These are phyloP conservation scores for Sphaerophoria rueppellii DNA, from an alignment of 2,888 invertebrate genomes.

Conservation along the genomic window DNA sequence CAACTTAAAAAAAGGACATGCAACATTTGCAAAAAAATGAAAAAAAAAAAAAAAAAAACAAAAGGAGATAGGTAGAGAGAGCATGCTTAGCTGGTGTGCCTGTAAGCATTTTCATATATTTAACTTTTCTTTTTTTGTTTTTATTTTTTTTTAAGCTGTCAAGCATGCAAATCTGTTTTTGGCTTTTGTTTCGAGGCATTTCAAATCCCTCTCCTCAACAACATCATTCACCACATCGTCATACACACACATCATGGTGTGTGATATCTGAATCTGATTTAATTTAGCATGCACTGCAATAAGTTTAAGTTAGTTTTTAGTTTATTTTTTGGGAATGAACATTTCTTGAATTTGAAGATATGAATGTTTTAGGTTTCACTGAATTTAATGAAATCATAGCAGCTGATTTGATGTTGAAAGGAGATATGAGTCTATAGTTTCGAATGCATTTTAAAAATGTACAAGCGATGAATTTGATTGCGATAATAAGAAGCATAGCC, in stretches of 20 bases:
- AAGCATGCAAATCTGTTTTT: slow-evolving; percentile 28
- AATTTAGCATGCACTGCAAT: slow-evolving; percentile 27
- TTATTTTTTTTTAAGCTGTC: background rate
- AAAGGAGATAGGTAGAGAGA: slow-evolving; percentile 25
- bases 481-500: no score
- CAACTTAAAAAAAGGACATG: slow-evolving; percentile 54
- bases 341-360: background rate
- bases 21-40: slow-evolving; percentile 43
- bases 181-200: slow-evolving; percentile 12
- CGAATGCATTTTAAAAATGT: no score
- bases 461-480: no score
- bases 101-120: slow-evolving; percentile 41
- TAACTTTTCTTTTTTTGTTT: slow-evolving; percentile 26
- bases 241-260: background rate
- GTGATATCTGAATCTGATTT: slow-evolving; percentile 11
- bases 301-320: slow-evolving; percentile 4
- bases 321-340: background rate
- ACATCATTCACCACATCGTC: background rate
- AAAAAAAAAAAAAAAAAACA: slow-evolving; percentile 4
- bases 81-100: slow-evolving; percentile 63
- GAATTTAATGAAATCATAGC: background rate
- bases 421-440: no score
- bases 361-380: background rate
- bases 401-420: no score
- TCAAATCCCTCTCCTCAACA: background rate